Evolutionary conservation across 2,888 invertebrate species (phyloP), one percentile per base, ranked within the genome.

Genomic region (Nudaria mundana): DNA sequence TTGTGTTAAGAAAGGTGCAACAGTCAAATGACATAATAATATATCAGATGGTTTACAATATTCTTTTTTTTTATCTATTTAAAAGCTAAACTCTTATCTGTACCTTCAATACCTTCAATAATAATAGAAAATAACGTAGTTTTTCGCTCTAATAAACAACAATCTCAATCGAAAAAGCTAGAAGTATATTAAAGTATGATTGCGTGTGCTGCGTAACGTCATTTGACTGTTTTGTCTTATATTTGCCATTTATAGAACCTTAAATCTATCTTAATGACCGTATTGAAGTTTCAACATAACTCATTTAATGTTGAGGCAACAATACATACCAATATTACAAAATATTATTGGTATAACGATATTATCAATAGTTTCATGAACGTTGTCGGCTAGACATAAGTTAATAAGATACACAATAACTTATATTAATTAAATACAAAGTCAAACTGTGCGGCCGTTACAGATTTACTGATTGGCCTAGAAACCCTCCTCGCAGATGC

Each of bases 1-100:
- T 47, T 40, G 22, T 32, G 31, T 32, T 31, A 12, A 25, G 11
- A 24, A 24, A 32, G 26, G 13, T 30, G 22, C 10, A 34, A 29
- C 14, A 29, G 22, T 28, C 14, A 8, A 14, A 15, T 35, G 20
- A 10, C 14, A 22, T n/a, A n/a, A n/a, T n/a, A n/a, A n/a, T n/a
- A n/a, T n/a, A n/a, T n/a, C n/a, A n/a, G n/a, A n/a, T n/a, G n/a
- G n/a, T n/a, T n/a, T n/a, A 13, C 20, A 13, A 3, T 5, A 16
- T n/a, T n/a, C n/a, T n/a, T n/a, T n/a, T n/a, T n/a, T n/a, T n/a
- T n/a, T n/a, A n/a, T n/a, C n/a, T n/a, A n/a, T n/a, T n/a, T n/a
- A n/a, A n/a, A n/a, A n/a, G n/a, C n/a, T n/a, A n/a, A n/a, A n/a
- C n/a, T n/a, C n/a, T n/a, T n/a, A n/a, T n/a, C n/a, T n/a, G n/a